Evolutionary conservation across 2,113 vertebrate genomes (phyloP).

Genomic region (Syrmaticus mikado): DNA sequence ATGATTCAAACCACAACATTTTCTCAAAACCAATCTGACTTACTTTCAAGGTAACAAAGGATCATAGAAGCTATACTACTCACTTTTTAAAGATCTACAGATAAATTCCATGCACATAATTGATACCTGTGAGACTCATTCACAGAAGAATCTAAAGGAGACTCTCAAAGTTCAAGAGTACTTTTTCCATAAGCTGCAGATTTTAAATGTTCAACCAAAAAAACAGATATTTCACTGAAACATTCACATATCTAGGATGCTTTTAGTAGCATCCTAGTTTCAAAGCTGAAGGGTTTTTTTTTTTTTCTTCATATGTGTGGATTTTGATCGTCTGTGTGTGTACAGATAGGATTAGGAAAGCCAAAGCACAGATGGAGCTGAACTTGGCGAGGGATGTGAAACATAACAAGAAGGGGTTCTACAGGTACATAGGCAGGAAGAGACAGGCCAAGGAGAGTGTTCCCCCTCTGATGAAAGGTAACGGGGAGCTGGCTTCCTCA

Average conservation of each 20-base stretch:
- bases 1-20: neutral
- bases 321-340: no score
- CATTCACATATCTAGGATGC: neutral
- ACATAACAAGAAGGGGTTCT: neutral
- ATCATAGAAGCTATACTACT: neutral
- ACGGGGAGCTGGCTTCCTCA: no score
- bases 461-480: no score
- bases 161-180: neutral
- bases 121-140: neutral
- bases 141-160: neutral
- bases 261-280: neutral
- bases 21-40: neutral
- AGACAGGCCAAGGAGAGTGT: no score
- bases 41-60: neutral
- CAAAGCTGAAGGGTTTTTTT: neutral
- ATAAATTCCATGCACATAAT: neutral
- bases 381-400: neutral
- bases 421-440: no score
- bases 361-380: neutral
- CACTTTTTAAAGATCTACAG: neutral
- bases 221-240: neutral
- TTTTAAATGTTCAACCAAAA: neutral
- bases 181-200: neutral
- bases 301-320: neutral
- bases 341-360: neutral